Base-by-base conservation (phyloP, 2,113 vertebrate genomes). In the Catharus minimus region DNA sequence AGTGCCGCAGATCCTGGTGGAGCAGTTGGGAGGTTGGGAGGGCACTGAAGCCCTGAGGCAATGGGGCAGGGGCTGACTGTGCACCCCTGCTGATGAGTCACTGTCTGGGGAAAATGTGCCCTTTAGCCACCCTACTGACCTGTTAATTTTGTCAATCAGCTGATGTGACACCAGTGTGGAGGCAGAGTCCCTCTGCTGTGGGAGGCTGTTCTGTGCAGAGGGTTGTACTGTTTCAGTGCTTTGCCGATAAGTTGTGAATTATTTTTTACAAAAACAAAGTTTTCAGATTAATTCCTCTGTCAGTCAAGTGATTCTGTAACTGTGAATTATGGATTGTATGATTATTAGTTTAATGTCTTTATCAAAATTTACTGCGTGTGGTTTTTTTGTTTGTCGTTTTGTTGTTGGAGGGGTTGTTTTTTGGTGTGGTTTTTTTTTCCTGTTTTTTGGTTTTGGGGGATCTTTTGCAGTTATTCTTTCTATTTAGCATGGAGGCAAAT, bases 21-120 rank as follows among this genome's bases (percentile, higher is more conserved):
- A 58, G 78, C 36, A 13, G 0, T 13, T 17, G 88, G 57, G 53
- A 33, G 50, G 49, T 28, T 18, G 28, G 69, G 57, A 75, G 69
- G 80, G 65, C 69, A 36, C 20, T 4, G 2, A 43, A 15, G 4
- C 36, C 41, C 88, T 17, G 79, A 36, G 58, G 33, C 39, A 18
- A 0, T 0, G 3, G n/a, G 73, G 16, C 47, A 32, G 0, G 79
- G 61, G 13, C 50, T 66, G 72, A 50, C 39, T 9, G 1, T 7
- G 4, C 10, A 6, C 27, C 73, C 43, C 36, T 84, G 39, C 12
- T 22, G 24, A 2, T 11, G 26, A 62, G 53, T 80, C 64, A n/a
- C 30, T 26, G 41, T 49, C 41, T 47, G 50, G 66, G 72, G 4
- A 12, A 43, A 73, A 38, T 0, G 7, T 36, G 49, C 38, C 65